Evolutionary conservation across 1,140 invertebrate genomes (phyloP).

Genomic region (Cydia splendana): DNA sequence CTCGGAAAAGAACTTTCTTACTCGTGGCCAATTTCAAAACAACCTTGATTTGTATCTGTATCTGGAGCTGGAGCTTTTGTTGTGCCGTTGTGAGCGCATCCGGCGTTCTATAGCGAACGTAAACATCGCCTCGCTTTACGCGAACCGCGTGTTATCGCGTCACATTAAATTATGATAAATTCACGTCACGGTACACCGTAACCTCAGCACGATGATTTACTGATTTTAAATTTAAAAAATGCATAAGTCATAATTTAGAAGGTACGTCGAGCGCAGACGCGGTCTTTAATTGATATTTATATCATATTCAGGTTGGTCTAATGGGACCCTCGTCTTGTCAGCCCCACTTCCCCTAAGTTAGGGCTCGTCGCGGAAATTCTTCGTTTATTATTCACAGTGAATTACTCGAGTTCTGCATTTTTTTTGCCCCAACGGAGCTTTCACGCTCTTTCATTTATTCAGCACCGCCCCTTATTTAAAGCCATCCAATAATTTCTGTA

Average conservation of each 20-base stretch:
- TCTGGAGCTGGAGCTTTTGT: conserved; percentile 56
- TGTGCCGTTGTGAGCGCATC: conserved; percentile 1
- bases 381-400: conserved; percentile 74
- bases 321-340: conserved; percentile 42
- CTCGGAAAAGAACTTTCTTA: conserved; percentile 66
- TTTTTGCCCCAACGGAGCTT: conserved; percentile 57
- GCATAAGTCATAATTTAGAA: neutral
- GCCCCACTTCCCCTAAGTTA: conserved; percentile 45
- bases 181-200: neutral
- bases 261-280: conserved; percentile 29
- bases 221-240: neutral
- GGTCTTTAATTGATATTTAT: conserved; percentile 48
- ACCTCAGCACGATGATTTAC: neutral
- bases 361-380: conserved; percentile 53
- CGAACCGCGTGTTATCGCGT: neutral
- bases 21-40: conserved; percentile 54
- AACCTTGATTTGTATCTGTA: conserved; percentile 58
- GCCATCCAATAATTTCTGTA: conserved; percentile 47
- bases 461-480: conserved; percentile 51
- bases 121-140: neutral
- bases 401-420: conserved; percentile 64
- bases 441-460: conserved; percentile 66
- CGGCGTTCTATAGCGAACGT: neutral
- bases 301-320: conserved; percentile 48
- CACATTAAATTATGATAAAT: conserved; percentile 4